phyloP scores from a whole-genome alignment of 2,113 vertebrate genomes.

The Cyrtonyx montezumae region DNA sequence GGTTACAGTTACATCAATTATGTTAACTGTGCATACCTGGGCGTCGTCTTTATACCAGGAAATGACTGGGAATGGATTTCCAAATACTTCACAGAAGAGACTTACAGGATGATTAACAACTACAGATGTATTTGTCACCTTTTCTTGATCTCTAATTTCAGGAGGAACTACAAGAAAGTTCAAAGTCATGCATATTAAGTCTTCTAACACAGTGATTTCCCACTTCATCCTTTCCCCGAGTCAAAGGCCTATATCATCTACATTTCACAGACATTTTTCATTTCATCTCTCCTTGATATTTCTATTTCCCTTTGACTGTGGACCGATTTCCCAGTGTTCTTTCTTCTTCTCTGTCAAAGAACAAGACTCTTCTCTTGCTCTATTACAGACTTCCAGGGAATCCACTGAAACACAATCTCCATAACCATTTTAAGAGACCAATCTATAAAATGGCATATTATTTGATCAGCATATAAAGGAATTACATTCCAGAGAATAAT shows the following conservation, averaged over 20 bases:
- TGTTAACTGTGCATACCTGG: constrained; percentile 77
- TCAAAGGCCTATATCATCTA: neutral
- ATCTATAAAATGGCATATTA: neutral
- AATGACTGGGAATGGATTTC: constrained; percentile 87
- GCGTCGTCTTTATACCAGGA: constrained; percentile 90
- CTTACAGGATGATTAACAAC: constrained; percentile 83
- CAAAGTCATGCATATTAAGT: neutral
- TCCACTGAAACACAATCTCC: neutral
- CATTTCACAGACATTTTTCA: neutral
- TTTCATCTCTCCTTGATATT: neutral
- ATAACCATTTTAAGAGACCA: neutral
- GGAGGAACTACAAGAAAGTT: constrained; percentile 86
- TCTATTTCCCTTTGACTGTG: neutral
- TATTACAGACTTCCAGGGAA: neutral
- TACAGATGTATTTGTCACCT: constrained; percentile 84
- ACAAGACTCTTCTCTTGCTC: neutral
- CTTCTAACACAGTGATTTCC: neutral
- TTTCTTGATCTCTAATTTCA: constrained; percentile 83
- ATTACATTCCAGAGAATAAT: neutral
- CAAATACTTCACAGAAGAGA: constrained; percentile 90
- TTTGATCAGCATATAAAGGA: neutral
- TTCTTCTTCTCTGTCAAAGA: neutral
- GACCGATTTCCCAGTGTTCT: rapidly evolving
- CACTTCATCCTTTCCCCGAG: neutral
- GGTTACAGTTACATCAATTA: neutral